Conservation (phyloP, 1,140 invertebrate genomes). For the Cyclina sinensis region DNA sequence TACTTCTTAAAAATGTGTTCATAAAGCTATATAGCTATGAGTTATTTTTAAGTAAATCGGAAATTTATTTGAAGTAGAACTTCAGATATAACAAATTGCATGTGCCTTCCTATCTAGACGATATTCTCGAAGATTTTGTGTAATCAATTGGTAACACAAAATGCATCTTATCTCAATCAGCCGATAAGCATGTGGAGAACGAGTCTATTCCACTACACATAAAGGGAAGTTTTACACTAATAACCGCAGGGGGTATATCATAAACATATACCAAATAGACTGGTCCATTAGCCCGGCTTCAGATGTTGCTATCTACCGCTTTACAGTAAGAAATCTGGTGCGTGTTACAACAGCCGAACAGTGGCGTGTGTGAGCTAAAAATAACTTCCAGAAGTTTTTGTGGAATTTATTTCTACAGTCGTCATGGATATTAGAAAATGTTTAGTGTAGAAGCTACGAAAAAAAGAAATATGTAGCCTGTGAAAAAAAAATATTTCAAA, state of each 20-base stretch:
- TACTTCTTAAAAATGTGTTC: too few relatives aligned
- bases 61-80: too few relatives aligned
- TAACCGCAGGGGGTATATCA: slow-evolving; percentile 6
- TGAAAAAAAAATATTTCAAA: neutral
- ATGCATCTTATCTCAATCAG: slow-evolving; percentile 27
- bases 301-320: slow-evolving; percentile 2
- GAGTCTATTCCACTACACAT: neutral
- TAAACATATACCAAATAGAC: slow-evolving; percentile 11
- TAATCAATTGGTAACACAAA: slow-evolving; percentile 31
- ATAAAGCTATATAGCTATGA: too few relatives aligned
- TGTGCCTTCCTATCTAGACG: too few relatives aligned
- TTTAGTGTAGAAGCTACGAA: neutral
- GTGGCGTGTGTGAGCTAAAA: slow-evolving; percentile 16
- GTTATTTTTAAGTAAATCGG: too few relatives aligned
- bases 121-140: too few relatives aligned
- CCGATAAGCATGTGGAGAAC: neutral
- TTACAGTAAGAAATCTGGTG: slow-evolving; percentile 20
- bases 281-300: slow-evolving; percentile 8
- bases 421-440: slow-evolving; percentile 17
- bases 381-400: slow-evolving; percentile 51
- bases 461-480: too few relatives aligned
- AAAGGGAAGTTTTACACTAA: neutral
- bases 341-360: slow-evolving; percentile 13
- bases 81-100: too few relatives aligned
- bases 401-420: neutral